phyloP scores from a whole-genome alignment of 2,113 vertebrate genomes.

The Apus apus region DNA sequence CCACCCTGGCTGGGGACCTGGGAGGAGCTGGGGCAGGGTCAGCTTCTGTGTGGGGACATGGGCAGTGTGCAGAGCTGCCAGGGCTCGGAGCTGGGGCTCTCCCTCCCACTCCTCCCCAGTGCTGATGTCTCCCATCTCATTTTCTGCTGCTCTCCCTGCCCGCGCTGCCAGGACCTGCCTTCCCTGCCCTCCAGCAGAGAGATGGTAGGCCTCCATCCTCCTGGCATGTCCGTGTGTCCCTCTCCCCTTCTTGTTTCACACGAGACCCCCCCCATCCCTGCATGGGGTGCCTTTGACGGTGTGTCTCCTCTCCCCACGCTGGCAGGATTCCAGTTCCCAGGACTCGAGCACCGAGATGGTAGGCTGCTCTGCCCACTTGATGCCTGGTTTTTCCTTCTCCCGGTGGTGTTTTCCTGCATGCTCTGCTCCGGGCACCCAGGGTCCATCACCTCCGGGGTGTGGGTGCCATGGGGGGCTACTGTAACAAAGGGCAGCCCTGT shows the following conservation, averaged over 20 bases:
- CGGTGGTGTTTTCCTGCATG: constrained; percentile 20
- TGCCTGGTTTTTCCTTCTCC: not conserved
- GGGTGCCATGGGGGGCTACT: not conserved
- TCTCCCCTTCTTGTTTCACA: not conserved
- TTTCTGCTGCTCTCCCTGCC: not conserved
- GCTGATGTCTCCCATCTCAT: not conserved
- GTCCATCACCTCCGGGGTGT: not conserved
- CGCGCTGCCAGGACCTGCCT: not conserved
- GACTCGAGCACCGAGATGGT: constrained; percentile 54
- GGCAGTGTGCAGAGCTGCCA: rapidly evolving
- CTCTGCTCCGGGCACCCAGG: not conserved
- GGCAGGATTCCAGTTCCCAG: constrained; percentile 53
- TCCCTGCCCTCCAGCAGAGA: constrained; percentile 17
- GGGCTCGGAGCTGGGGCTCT: not conserved
- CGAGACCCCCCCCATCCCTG: not conserved
- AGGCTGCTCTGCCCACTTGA: constrained; percentile 55
- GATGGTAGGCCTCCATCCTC: not conserved
- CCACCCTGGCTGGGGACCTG: not conserved
- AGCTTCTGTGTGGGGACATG: not conserved
- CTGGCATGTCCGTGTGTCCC: not conserved
- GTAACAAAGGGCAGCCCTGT: not conserved
- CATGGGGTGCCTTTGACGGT: not conserved
- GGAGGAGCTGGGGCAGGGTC: not conserved
- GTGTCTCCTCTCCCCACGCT: constrained; percentile 58
- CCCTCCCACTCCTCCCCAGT: not conserved